Percentiles rank a stretch among this genome's conserved stretches.
Conservation (phyloP, 2,888 invertebrate genomes). For the Chloroclysta siterata region DNA sequence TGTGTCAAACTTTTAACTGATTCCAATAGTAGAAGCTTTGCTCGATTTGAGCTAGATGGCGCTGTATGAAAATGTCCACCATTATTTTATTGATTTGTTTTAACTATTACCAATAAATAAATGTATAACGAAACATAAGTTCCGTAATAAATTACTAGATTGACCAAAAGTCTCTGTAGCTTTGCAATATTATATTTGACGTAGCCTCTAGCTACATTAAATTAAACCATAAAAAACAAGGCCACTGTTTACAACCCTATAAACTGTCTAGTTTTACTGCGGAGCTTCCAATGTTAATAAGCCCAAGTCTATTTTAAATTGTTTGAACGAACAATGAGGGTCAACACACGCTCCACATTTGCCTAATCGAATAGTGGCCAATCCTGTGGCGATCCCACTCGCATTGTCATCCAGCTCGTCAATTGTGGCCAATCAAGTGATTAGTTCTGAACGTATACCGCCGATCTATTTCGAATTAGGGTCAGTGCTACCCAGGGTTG, state of each 20-base stretch:
- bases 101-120: no score
- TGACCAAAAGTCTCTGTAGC: not conserved
- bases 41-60: no score
- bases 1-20: no score
- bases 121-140: no score
- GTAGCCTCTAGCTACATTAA: not conserved
- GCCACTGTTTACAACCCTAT: conserved; percentile 25
- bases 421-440: conserved; percentile 78
- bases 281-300: conserved; percentile 27
- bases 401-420: conserved; percentile 60
- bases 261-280: conserved; percentile 22
- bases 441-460: conserved; percentile 74
- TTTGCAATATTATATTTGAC: no score
- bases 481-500: conserved; percentile 53
- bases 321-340: conserved; percentile 48
- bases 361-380: conserved; percentile 48
- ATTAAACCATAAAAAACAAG: conserved; percentile 24
- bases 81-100: no score
- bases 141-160: no score
- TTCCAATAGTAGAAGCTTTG: no score
- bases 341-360: conserved; percentile 67
- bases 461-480: conserved; percentile 77
- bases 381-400: conserved; percentile 62
- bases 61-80: no score
- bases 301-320: conserved; percentile 33